Base-by-base conservation (phyloP, 2,888 invertebrate species). In the Drosophila bunnanda region DNA sequence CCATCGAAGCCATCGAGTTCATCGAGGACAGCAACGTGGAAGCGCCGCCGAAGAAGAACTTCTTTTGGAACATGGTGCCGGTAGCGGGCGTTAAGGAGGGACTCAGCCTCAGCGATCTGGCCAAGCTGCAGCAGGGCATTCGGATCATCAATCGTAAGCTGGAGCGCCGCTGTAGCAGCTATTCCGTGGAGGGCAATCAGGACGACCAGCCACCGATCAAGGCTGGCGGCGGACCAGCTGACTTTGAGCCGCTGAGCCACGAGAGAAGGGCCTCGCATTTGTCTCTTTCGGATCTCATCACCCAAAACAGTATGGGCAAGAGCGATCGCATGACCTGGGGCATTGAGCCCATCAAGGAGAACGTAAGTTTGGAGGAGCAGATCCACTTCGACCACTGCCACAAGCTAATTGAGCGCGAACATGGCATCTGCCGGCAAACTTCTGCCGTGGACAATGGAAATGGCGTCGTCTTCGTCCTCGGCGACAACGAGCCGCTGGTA, bases 401-500 rank as follows among this genome's bases (percentile, higher is more conserved):
- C 67, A 90, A 90, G 62, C 76, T 80, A 15, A 85, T 90, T 9
- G 89, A 91, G 64, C 81, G 87, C 5, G 88, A 88, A 48, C 89
- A 89, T 44, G 90, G 84, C 25, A 88, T 89, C 6, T 61, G 75
- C 7, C 70, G 81, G 1, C 76, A 79, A 9, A 76, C 86, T 2
- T 64, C 79, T 1, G 55, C 61, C 12, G 46, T 46, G 13, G 84
- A 85, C n/a, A 87, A 82, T 32, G 79, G 75, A 7, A 88, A 83
- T 6, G 89, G 91, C 34, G 96, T 96, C 0, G 93, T 96, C 10
- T 96, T 96, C 90, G 95, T 96, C 6, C 90, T 96, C 52, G 96
- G 96, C 22, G 96, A 96, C 65, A 94, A 95, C 85, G 96, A 96
- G 76, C 94, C 94, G 80, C 90, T 96, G 41, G 93, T 95, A 5